Conservation (phyloP, 2,888 invertebrate genomes). For the Acronicta aceris region DNA sequence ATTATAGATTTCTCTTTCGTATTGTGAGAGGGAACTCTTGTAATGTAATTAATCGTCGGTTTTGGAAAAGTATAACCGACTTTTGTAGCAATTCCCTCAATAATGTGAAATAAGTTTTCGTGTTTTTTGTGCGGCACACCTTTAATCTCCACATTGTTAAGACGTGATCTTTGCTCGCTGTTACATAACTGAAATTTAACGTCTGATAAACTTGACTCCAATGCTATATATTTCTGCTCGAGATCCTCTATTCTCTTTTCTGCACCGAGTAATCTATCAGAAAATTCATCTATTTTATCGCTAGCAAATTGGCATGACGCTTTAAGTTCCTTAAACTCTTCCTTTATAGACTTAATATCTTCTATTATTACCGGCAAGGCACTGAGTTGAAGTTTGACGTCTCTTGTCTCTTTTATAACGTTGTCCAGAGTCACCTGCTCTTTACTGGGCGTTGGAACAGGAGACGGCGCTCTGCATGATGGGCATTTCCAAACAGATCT, state of each 20-base stretch:
- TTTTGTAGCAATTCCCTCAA: not conserved
- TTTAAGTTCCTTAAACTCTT: not conserved
- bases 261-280: not conserved
- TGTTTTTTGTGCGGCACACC: not conserved
- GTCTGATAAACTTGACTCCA: not conserved
- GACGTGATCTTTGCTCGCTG: not conserved
- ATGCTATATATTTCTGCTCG: not conserved
- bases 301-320: not conserved
- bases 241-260: not conserved
- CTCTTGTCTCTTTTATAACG: not conserved
- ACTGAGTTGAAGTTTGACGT: slow-evolving; percentile 1
- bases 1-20: not conserved
- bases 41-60: not conserved
- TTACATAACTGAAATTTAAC: not conserved
- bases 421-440: not conserved
- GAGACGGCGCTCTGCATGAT: not conserved
- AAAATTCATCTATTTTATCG: not conserved
- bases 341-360: not conserved
- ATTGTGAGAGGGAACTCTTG: not conserved
- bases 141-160: slow-evolving; percentile 1
- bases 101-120: not conserved
- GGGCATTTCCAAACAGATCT: not conserved
- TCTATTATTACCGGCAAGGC: not conserved
- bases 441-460: not conserved
- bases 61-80: not conserved